These are phyloP conservation scores for Crematogaster levior DNA, from an alignment of 2,888 invertebrate species.

Conservation along the genomic window DNA sequence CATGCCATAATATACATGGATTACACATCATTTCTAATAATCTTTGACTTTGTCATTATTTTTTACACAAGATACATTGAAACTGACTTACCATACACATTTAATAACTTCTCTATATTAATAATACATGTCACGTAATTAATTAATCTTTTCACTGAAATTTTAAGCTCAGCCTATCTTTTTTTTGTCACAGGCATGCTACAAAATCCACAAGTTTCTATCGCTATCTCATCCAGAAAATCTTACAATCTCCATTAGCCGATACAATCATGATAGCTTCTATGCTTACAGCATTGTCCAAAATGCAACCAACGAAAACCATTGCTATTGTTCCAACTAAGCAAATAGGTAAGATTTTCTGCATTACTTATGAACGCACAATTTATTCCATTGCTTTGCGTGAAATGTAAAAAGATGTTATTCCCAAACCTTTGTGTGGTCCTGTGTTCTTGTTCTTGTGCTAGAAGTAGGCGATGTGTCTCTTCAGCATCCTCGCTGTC, in stretches of 20 bases:
- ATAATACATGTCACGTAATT: conserved; percentile 63
- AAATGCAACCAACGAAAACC: conserved; percentile 31
- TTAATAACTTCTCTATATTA: conserved; percentile 68
- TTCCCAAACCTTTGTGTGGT: conserved; percentile 79
- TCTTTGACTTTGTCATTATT: not conserved
- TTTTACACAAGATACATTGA: conserved; percentile 36
- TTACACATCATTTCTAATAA: not conserved
- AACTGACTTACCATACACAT: conserved; percentile 63
- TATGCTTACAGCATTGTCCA: conserved; percentile 30
- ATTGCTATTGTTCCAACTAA: conserved; percentile 47
- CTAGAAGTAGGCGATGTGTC: conserved; percentile 79
- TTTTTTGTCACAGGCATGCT: conserved; percentile 33
- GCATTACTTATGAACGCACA: conserved; percentile 14
- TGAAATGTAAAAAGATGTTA: not conserved
- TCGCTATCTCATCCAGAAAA: conserved; percentile 36
- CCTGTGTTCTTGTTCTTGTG: conserved; percentile 78
- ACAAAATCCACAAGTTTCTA: conserved; percentile 53
- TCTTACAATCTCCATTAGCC: conserved; percentile 24
- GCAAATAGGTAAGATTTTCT: conserved; percentile 41
- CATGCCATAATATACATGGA: conserved; percentile 18
- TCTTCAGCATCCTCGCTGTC: conserved; percentile 78
- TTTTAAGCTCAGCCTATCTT: conserved; percentile 56
- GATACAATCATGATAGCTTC: conserved; percentile 35
- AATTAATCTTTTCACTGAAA: conserved; percentile 62
- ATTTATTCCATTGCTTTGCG: not conserved